Conservation (phyloP, 2,113 vertebrate genomes). For the Balaenoptera acutorostrata region DNA sequence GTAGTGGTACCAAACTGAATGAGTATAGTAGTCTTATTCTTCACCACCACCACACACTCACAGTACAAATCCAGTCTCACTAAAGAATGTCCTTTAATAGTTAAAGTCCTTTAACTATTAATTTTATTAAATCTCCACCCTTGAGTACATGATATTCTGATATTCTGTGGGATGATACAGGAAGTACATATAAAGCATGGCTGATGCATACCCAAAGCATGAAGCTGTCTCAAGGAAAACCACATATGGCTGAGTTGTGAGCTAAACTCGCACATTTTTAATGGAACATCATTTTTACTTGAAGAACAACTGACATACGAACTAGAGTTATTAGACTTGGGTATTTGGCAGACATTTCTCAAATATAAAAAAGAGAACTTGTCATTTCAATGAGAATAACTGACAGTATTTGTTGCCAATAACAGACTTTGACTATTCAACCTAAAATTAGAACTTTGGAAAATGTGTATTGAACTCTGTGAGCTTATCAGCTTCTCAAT, state of each 20-base stretch:
- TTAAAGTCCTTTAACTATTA: not conserved
- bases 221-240: not conserved
- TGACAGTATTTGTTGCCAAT: not conserved
- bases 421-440: not conserved
- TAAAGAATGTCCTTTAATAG: not conserved
- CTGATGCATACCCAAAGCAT: not conserved
- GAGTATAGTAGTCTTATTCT: not conserved
- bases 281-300: not conserved
- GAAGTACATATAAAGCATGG: not conserved
- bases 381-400: conserved; percentile 10
- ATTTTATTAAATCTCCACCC: not conserved
- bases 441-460: not conserved
- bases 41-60: not conserved
- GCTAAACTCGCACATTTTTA: conserved; percentile 1
- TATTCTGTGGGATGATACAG: not conserved
- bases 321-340: not conserved
- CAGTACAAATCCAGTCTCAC: not conserved
- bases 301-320: not conserved
- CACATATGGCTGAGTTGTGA: not conserved
- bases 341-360: not conserved
- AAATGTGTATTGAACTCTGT: not conserved
- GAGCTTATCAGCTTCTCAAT: not conserved
- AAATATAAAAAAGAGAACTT: not conserved
- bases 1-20: not conserved
- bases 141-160: not conserved